Base-by-base conservation (phyloP, 2,113 vertebrate genomes). In the Antigone vipio region DNA sequence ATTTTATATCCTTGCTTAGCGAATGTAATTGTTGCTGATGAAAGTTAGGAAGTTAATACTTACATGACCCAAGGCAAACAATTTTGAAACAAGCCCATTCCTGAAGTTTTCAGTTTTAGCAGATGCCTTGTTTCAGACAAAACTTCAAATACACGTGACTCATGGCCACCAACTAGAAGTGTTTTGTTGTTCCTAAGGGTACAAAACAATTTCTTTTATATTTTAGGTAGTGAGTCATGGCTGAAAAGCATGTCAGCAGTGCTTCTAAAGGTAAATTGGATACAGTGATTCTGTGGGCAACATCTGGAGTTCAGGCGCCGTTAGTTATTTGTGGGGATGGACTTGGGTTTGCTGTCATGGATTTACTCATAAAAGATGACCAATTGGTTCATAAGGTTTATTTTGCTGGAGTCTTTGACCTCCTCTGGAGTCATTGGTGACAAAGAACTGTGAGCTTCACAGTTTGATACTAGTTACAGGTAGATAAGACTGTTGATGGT, bases 71-170 rank as follows among this genome's bases (percentile, higher is more conserved):
- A 87, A 75, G 86, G 88, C 85, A 92, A 91, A 55, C 68, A 71
- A 67, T 34, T 91, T 59, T 45, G 34, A 86, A 95, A 92, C 93
- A 96, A 95, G 91, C 30, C 88, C 5, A 2, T 89, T 96, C 93
- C 66, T 95, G 95, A 96, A 94, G 58, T 92, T 89, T 85, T 85
- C 60, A 5, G 30, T 87, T 78, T 66, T 44, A 89, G 52, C 45
- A 75, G 58, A 47, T 92, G 34, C 12, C 34, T 81, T 4, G 1
- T 81, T 85, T 81, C 35, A 84, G 90, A 71, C 55, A 53, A 56
- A 77, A 52, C 75, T 71, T 88, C 34, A 94, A 78, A 91, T 72
- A 52, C 6, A 12, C 21, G 2, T 88, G 88, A 73, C 34, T 96
- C 17, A 40, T 20, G 56, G 68, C 76, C 26, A 30, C 56, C 73